Evolutionary conservation across 2,113 vertebrate species (phyloP).

Genomic region (Marmota monax): DNA sequence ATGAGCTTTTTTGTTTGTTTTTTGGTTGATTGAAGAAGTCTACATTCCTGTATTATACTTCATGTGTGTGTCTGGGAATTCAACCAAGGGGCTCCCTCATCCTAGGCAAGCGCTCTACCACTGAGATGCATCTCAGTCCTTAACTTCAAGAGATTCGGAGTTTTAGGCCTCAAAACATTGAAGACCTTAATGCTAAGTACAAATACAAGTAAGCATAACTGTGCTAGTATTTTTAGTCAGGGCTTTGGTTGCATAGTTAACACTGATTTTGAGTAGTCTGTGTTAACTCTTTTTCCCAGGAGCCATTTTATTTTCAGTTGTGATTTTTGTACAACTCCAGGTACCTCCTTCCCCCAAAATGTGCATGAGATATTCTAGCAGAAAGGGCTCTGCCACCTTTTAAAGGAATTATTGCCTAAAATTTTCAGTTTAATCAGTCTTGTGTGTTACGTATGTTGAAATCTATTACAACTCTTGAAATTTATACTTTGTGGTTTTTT

Average conservation of each 20-base stretch:
- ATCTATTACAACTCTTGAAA: slow-evolving; percentile 39
- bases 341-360: neutral
- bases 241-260: slow-evolving; percentile 28
- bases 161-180: neutral
- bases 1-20: slow-evolving; percentile 21
- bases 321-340: slow-evolving; percentile 31
- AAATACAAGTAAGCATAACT: slow-evolving; percentile 9
- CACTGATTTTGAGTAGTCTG: neutral
- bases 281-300: slow-evolving; percentile 22
- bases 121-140: neutral
- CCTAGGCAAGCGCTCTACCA: too few relatives aligned
- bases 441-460: slow-evolving; percentile 18
- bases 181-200: neutral
- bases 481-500: slow-evolving; percentile 10
- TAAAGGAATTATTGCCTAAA: slow-evolving; percentile 35
- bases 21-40: neutral
- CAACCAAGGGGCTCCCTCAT: neutral
- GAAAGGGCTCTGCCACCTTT: neutral
- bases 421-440: slow-evolving; percentile 37
- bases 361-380: slow-evolving; percentile 16
- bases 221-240: slow-evolving; percentile 33
- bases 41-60: neutral
- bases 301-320: slow-evolving; percentile 53
- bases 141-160: neutral
- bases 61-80: neutral